A percentile compares a stretch with the other conserved stretches of the same genome.
phyloP scores from a whole-genome alignment of 2,888 invertebrate genomes.

The Diaprepes abbreviatus region DNA sequence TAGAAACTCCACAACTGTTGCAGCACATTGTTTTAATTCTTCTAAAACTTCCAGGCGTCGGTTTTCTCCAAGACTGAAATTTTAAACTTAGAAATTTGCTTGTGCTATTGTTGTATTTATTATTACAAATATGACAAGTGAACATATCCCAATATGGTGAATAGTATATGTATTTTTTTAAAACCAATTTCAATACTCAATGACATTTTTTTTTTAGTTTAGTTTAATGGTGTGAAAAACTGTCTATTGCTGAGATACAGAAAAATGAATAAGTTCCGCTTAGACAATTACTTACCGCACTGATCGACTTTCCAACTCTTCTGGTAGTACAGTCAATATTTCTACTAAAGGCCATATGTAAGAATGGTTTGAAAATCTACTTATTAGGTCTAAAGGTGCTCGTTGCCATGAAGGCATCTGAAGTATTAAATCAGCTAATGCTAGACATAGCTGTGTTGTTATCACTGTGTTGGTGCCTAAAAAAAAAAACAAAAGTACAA shows the following conservation, averaged over 20 bases:
- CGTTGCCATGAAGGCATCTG: slow-evolving; percentile 95
- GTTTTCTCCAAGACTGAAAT: slow-evolving; percentile 84
- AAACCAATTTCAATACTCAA: no score
- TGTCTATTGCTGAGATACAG: no score
- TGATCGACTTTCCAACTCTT: slow-evolving; percentile 90
- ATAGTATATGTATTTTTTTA: no score
- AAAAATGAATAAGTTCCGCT: no score
- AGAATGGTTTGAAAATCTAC: slow-evolving; percentile 76
- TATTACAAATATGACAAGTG: no score
- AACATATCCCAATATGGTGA: no score
- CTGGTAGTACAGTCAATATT: slow-evolving; percentile 93
- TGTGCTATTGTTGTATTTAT: no score
- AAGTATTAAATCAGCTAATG: slow-evolving; percentile 92
- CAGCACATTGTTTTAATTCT: slow-evolving; percentile 83
- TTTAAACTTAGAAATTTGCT: no score
- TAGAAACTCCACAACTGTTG: slow-evolving; percentile 83
- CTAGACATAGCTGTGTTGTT: slow-evolving; percentile 92
- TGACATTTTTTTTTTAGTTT: no score
- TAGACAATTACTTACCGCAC: slow-evolving; percentile 69
- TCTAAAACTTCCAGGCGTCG: slow-evolving; percentile 86
- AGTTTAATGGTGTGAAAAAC: no score
- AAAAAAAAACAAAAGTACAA: no score
- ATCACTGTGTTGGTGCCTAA: slow-evolving; percentile 81
- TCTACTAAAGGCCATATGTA: slow-evolving; percentile 89
- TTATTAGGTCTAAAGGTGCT: slow-evolving; percentile 87